Conservation (phyloP, 2,113 vertebrate genomes). For the Protobothrops mucrosquamatus region DNA sequence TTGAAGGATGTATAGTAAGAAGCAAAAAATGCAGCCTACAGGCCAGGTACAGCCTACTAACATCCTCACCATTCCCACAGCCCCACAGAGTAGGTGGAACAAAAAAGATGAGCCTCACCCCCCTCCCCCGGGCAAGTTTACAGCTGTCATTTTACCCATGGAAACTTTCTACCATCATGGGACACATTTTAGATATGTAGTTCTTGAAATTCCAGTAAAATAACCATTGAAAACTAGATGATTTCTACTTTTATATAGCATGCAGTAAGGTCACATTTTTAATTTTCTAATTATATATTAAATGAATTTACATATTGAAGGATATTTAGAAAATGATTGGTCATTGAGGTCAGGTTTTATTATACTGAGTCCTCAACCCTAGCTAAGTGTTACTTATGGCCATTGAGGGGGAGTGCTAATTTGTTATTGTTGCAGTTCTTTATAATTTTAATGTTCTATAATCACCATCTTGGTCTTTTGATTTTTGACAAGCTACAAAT, state of each 20-base stretch:
- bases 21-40: background rate
- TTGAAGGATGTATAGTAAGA: background rate
- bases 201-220: background rate
- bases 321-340: background rate
- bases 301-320: background rate
- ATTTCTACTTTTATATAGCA: background rate
- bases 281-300: background rate
- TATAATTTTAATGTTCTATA: background rate
- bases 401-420: background rate
- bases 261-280: background rate
- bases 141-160: background rate
- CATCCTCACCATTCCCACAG: background rate
- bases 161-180: background rate
- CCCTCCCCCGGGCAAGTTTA: background rate
- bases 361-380: background rate
- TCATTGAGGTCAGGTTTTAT: background rate
- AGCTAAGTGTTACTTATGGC: background rate
- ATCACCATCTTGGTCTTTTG: background rate
- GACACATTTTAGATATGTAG: background rate
- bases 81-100: background rate
- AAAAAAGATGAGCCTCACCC: background rate
- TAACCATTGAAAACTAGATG: background rate
- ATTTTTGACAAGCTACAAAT: background rate
- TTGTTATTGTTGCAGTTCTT: background rate
- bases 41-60: background rate